phyloP scores from a whole-genome alignment of 2,113 vertebrate genomes.

The Xyliphius kryptos region DNA sequence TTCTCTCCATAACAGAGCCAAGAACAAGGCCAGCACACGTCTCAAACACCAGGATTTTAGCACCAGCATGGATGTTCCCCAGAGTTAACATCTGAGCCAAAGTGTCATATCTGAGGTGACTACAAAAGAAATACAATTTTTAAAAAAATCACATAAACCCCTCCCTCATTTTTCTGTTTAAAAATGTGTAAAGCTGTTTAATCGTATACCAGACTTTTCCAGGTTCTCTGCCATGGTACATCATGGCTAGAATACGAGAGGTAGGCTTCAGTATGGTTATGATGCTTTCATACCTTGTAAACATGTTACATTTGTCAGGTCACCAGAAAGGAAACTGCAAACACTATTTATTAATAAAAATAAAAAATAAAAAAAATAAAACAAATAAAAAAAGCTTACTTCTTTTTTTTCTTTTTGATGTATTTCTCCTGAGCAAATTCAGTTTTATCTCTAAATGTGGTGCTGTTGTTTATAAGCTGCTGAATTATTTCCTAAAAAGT shows the following conservation, averaged over 20 bases:
- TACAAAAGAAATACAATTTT: conserved; percentile 43
- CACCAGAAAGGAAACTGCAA: neutral
- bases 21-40: conserved; percentile 89
- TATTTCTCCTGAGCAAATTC: conserved; percentile 96
- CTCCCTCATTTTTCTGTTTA: neutral
- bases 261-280: conserved; percentile 84
- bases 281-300: conserved; percentile 81
- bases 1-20: conserved; percentile 89
- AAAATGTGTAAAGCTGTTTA: neutral
- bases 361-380: neutral
- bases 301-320: conserved; percentile 22
- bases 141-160: no score
- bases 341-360: neutral
- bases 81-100: conserved; percentile 89
- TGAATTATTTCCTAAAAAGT: conserved; percentile 89
- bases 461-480: conserved; percentile 92
- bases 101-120: conserved; percentile 89
- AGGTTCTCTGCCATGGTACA: conserved; percentile 95
- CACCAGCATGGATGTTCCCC: conserved; percentile 87
- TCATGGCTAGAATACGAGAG: conserved; percentile 88
- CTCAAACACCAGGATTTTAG: conserved; percentile 89
- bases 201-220: conserved; percentile 89
- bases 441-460: conserved; percentile 92
- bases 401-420: conserved; percentile 99
- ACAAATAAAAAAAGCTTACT: no score